Evolutionary conservation across 2,797 vertebrate genomes (phyloP).

Genomic region (Thripadectes ignobilis): DNA sequence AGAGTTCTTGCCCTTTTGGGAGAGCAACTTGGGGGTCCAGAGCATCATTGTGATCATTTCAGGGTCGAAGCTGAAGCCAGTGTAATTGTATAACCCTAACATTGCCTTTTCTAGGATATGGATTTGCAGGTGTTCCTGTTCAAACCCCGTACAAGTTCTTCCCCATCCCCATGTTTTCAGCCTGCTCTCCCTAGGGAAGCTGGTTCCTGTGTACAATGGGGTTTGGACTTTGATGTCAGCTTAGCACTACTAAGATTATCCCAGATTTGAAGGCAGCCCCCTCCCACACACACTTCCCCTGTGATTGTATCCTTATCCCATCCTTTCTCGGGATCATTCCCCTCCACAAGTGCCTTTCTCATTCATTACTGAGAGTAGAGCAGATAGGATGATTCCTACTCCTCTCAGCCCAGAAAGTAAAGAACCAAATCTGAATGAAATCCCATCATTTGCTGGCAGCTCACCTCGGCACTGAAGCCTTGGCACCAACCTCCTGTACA

Average conservation of each 20-base stretch:
- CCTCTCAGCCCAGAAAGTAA: neutral
- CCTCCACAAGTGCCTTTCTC: neutral
- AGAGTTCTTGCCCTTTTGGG: neutral
- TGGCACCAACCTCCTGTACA: neutral
- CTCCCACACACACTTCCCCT: neutral
- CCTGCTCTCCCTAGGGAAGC: neutral
- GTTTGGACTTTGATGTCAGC: neutral
- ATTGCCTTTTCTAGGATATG: neutral
- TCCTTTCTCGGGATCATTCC: neutral
- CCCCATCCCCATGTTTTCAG: neutral
- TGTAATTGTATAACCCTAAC: neutral
- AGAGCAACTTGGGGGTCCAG: neutral
- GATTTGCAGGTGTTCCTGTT: neutral
- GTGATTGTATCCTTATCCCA: rapidly evolving
- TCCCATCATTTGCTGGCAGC: neutral
- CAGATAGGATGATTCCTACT: neutral
- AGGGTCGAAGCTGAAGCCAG: neutral
- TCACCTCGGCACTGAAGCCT: neutral
- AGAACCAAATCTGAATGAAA: neutral
- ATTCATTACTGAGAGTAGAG: neutral
- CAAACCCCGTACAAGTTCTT: neutral
- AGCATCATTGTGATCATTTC: neutral
- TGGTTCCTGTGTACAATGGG: rapidly evolving
- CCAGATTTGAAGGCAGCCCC: neutral
- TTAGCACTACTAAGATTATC: neutral